Evolutionary conservation across 2,888 invertebrate species (phyloP).

Genomic region (Hirtodrosophila histrioides): DNA sequence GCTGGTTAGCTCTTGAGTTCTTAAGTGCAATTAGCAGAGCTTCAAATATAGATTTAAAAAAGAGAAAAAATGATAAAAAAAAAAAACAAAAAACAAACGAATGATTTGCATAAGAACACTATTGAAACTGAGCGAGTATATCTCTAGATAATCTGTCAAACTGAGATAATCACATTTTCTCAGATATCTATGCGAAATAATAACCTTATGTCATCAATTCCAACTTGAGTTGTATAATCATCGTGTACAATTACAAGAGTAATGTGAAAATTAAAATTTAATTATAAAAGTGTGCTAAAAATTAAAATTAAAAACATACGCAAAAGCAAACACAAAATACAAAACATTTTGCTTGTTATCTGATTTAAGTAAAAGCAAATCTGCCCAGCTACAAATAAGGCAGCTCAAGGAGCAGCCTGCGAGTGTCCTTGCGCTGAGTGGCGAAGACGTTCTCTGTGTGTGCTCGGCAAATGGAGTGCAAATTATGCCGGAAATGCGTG

Average conservation of each 20-base stretch:
- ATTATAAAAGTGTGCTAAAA: slow-evolving; percentile 39
- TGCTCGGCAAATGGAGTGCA: slow-evolving; percentile 70
- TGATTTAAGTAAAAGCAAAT: slow-evolving; percentile 46
- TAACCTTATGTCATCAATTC: slow-evolving; percentile 2
- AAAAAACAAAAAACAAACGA: not conserved
- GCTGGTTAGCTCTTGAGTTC: slow-evolving; percentile 11
- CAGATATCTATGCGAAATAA: not conserved
- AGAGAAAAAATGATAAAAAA: not conserved
- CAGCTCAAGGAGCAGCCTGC: slow-evolving; percentile 27
- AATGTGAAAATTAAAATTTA: slow-evolving; percentile 20
- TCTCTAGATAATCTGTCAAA: not conserved
- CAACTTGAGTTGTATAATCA: not conserved
- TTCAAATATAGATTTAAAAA: slow-evolving; percentile 7
- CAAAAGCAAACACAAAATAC: slow-evolving; percentile 36
- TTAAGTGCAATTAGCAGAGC: slow-evolving; percentile 33
- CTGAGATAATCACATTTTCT: not conserved
- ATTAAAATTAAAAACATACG: slow-evolving; percentile 66
- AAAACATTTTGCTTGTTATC: slow-evolving; percentile 45
- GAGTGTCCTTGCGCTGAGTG: slow-evolving; percentile 47
- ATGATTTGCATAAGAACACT: too few species aligned
- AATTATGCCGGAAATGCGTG: slow-evolving; percentile 66
- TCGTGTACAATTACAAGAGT: slow-evolving; percentile 1
- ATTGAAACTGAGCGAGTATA: not conserved
- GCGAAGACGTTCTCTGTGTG: slow-evolving; percentile 33
- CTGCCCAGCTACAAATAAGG: slow-evolving; percentile 36